These are phyloP conservation scores for Cryptus viduatorius DNA, from an alignment of 2,888 invertebrate genomes.

Conservation along the genomic window DNA sequence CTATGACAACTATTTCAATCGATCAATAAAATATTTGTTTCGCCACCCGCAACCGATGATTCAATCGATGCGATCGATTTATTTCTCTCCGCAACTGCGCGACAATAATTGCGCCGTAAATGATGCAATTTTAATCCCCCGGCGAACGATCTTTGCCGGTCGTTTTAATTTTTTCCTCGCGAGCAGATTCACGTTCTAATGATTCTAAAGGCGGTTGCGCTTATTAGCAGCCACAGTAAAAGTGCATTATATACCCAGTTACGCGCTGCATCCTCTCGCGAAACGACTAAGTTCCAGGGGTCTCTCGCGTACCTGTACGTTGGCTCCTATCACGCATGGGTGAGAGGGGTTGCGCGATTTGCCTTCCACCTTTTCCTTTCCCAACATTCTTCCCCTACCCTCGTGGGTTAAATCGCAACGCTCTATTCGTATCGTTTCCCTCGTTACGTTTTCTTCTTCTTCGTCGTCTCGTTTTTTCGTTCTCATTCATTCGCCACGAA, in stretches of 20 bases:
- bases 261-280: conserved; percentile 38
- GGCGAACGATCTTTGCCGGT: not conserved
- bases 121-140: not conserved
- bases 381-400: conserved; percentile 26
- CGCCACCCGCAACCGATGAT: no score
- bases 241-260: conserved; percentile 15
- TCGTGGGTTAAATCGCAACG: not conserved
- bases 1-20: no score
- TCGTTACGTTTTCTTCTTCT: conserved; percentile 37
- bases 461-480: conserved; percentile 35
- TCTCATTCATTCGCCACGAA: conserved; percentile 60
- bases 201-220: conserved; percentile 56
- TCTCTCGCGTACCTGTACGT: conserved; percentile 69
- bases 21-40: no score
- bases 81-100: not conserved
- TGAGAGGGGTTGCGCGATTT: conserved; percentile 73
- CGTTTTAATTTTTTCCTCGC: not conserved
- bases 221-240: conserved; percentile 32
- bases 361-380: conserved; percentile 43
- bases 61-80: no score
- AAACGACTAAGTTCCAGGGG: conserved; percentile 44
- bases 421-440: conserved; percentile 27
- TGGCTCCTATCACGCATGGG: conserved; percentile 74
- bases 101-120: not conserved
- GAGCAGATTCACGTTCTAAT: conserved; percentile 20